A percentile compares a stretch with the other conserved stretches of the same genome.
phyloP scores from a whole-genome alignment of 2,113 vertebrate species.

The Phyllostomus hastatus region DNA sequence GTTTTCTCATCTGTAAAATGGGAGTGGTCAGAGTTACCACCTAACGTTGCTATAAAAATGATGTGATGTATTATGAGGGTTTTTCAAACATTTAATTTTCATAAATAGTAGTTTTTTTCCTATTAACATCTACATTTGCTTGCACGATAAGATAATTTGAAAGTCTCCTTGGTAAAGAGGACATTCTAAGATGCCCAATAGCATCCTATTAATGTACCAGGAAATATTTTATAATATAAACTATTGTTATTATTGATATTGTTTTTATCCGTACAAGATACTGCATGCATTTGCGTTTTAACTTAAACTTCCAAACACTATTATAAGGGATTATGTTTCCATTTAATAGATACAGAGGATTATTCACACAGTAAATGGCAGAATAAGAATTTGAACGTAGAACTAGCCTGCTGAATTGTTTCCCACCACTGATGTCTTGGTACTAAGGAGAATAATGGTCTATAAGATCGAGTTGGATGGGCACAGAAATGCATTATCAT shows the following conservation, averaged over 20 bases:
- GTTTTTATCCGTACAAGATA: neutral
- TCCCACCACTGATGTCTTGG: neutral
- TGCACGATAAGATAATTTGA: neutral
- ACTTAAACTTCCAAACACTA: neutral
- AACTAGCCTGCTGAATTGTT: neutral
- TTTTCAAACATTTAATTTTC: neutral
- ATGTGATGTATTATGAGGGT: accelerated
- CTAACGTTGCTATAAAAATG: neutral
- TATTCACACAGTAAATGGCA: neutral
- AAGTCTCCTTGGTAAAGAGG: neutral
- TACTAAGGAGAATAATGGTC: neutral
- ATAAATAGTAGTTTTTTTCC: neutral
- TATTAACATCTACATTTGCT: neutral
- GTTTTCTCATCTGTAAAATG: neutral
- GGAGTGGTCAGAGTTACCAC: neutral
- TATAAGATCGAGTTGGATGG: neutral
- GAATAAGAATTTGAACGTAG: neutral
- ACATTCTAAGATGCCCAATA: neutral
- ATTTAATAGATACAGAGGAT: neutral
- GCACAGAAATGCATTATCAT: neutral
- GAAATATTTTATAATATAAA: neutral
- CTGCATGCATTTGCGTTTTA: neutral
- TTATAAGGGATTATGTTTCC: neutral
- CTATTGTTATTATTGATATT: neutral
- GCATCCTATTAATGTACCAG: neutral